Percentiles rank a stretch among this genome's conserved stretches.
Evolutionary conservation across 2,888 invertebrate species (phyloP).

Genomic region (Spisula subtruncata): DNA sequence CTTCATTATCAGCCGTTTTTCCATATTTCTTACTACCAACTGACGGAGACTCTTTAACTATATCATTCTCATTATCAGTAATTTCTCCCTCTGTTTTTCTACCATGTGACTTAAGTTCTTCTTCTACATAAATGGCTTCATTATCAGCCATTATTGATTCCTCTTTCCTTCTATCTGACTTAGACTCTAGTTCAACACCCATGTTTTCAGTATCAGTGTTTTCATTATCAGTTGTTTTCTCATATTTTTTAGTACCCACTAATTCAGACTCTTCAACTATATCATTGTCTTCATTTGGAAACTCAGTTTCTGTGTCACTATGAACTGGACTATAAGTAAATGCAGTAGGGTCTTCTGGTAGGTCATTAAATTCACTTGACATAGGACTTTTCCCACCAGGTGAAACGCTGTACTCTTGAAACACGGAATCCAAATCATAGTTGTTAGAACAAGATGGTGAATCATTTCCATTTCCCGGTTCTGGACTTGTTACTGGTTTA

Average conservation of each 20-base stretch:
- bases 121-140: not conserved
- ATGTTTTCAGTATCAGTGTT: not conserved
- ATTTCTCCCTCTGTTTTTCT: not conserved
- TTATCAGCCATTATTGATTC: not conserved
- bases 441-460: not conserved
- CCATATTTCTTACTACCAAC: too few relatives aligned
- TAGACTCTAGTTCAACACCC: not conserved
- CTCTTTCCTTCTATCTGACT: not conserved
- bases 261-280: not conserved
- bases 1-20: not conserved
- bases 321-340: not conserved
- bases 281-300: not conserved
- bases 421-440: not conserved
- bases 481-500: constrained; percentile 22
- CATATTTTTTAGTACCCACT: too few relatives aligned
- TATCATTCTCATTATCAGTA: not conserved
- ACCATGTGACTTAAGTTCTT: not conserved
- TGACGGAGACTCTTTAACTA: too few relatives aligned
- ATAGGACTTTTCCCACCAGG: not conserved
- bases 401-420: not conserved
- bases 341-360: not conserved
- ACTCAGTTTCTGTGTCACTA: not conserved
- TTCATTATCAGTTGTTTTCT: not conserved
- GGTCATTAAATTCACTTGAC: not conserved
- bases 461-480: not conserved